Conservation (phyloP, 2,888 invertebrate genomes). For the Creontiades dilutus region DNA sequence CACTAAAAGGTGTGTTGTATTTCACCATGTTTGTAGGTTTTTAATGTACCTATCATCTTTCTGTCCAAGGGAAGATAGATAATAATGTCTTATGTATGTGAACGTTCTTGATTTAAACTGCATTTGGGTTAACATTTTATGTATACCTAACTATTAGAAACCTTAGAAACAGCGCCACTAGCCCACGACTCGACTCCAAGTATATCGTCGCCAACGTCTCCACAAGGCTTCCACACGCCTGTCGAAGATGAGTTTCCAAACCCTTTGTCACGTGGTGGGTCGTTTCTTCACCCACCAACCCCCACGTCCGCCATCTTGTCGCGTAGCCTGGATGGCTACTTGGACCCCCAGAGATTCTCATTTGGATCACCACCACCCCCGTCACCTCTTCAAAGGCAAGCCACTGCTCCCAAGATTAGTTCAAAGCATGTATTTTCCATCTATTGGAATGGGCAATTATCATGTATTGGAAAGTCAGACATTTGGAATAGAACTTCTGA, state of each 20-base stretch:
- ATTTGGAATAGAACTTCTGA: no score
- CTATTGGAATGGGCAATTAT: no score
- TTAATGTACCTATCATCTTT: no score
- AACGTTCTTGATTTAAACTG: neutral
- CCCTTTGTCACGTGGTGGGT: conserved; percentile 79
- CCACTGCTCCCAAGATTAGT: neutral
- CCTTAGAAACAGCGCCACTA: conserved; percentile 74
- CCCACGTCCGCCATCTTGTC: conserved; percentile 92
- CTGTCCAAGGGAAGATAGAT: no score
- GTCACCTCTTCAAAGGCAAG: conserved; percentile 79
- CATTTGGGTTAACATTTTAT: conserved; percentile 31
- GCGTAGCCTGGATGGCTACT: conserved; percentile 90
- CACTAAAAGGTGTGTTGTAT: no score
- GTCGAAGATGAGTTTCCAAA: conserved; percentile 81
- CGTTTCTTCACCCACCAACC: conserved; percentile 84
- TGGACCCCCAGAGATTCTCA: conserved; percentile 90
- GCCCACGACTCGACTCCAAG: conserved; percentile 78
- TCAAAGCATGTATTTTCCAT: no score
- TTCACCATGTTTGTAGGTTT: no score
- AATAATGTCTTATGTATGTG: neutral
- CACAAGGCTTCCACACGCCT: conserved; percentile 89
- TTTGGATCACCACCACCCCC: conserved; percentile 89
- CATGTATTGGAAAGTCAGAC: no score
- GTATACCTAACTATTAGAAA: conserved; percentile 60
- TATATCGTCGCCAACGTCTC: conserved; percentile 81